Evolutionary conservation across 1,140 invertebrate species (phyloP).

Genomic region (Drosophila mauritiana): DNA sequence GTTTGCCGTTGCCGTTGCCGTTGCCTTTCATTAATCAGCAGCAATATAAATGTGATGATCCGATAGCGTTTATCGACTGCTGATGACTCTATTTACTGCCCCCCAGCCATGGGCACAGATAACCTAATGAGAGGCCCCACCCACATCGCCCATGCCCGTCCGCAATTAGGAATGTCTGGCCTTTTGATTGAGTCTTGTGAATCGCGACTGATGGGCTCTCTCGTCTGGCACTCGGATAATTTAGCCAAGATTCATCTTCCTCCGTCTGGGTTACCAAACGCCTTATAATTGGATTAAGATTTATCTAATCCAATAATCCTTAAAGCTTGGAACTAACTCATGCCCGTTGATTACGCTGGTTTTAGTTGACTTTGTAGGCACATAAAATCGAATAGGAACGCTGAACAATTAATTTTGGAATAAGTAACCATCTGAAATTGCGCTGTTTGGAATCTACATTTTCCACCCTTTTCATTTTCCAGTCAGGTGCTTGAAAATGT

Average conservation of each 20-base stretch:
- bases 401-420: too few relatives aligned
- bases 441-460: too few relatives aligned
- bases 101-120: conserved; percentile 41
- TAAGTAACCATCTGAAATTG: too few relatives aligned
- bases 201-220: conserved; percentile 25
- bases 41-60: conserved; percentile 77
- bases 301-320: too few relatives aligned
- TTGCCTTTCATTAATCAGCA: conserved; percentile 69
- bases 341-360: neutral
- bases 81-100: conserved; percentile 75
- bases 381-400: too few relatives aligned
- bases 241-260: conserved; percentile 27
- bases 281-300: conserved; percentile 42
- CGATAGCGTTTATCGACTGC: conserved; percentile 71
- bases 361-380: too few relatives aligned
- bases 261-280: conserved; percentile 16
- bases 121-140: conserved; percentile 52
- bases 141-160: conserved; percentile 1
- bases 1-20: conserved; percentile 1
- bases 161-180: conserved; percentile 48
- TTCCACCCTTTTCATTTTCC: neutral
- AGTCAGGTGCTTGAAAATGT: conserved; percentile 15
- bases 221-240: conserved; percentile 29
- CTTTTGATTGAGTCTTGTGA: conserved; percentile 29
- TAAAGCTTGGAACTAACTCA: conserved; percentile 11